Conservation (phyloP, 2,888 invertebrate species). For the Pyrocoelia pectoralis region DNA sequence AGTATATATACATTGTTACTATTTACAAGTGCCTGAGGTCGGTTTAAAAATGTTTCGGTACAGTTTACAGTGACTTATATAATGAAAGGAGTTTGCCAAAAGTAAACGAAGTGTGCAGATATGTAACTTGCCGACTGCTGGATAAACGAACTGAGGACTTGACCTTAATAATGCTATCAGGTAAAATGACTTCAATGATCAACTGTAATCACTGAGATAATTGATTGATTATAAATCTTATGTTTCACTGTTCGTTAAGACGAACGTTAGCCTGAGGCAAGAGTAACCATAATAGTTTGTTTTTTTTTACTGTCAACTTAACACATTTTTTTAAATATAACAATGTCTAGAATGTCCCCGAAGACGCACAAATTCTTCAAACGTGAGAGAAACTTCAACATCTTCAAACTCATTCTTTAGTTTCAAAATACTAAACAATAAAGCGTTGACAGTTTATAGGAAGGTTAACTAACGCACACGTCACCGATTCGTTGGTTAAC, state of each 20-base stretch:
- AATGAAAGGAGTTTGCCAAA: slow-evolving; percentile 48
- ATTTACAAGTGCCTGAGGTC: slow-evolving; percentile 39
- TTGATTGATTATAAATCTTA: slow-evolving; percentile 55
- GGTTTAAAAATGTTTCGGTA: slow-evolving; percentile 43
- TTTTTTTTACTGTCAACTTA: slow-evolving; percentile 54
- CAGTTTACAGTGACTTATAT: slow-evolving; percentile 58
- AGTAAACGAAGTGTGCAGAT: slow-evolving; percentile 57
- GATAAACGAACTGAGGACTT: slow-evolving; percentile 56
- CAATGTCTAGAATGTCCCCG: slow-evolving; percentile 47
- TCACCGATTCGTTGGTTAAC: slow-evolving; percentile 58
- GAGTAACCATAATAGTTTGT: slow-evolving; percentile 48
- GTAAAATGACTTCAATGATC: slow-evolving; percentile 51
- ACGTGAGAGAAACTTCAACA: slow-evolving; percentile 42
- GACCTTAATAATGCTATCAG: slow-evolving; percentile 53
- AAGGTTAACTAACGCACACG: slow-evolving; percentile 44
- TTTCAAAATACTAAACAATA: slow-evolving; percentile 48
- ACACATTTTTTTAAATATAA: slow-evolving; percentile 48
- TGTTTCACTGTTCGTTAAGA: slow-evolving; percentile 55
- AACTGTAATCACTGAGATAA: slow-evolving; percentile 55
- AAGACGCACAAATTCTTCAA: slow-evolving; percentile 48
- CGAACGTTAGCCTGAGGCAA: slow-evolving; percentile 58
- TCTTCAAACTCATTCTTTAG: slow-evolving; percentile 52
- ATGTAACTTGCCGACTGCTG: slow-evolving; percentile 61
- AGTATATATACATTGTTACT: slow-evolving; percentile 30
- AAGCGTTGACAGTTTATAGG: slow-evolving; percentile 56